These are phyloP conservation scores for Tetranychus truncatus DNA, from an alignment of 2,888 invertebrate genomes.

Conservation along the genomic window DNA sequence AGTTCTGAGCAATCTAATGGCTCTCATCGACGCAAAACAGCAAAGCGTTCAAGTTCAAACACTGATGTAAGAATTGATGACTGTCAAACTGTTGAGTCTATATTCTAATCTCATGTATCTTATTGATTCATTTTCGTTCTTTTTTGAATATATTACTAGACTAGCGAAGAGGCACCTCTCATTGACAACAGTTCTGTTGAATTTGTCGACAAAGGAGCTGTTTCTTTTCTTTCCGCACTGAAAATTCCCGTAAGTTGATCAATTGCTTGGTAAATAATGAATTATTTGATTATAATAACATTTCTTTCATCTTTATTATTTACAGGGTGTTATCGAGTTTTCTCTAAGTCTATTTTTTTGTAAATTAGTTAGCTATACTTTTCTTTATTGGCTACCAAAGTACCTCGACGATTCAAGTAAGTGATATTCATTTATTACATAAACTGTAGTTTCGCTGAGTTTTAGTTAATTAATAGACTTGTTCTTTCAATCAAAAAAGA, in stretches of 20 bases:
- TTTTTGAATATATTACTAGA: not conserved
- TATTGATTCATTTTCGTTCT: not conserved
- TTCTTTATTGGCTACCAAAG: constrained; percentile 82
- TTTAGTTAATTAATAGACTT: not conserved
- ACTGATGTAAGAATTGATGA: not conserved
- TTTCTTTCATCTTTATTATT: constrained; percentile 21
- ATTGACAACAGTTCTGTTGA: constrained; percentile 24
- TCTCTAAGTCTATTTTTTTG: constrained; percentile 83
- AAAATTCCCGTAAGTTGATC: constrained; percentile 47
- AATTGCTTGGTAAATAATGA: constrained; percentile 25
- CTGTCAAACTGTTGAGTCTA: not conserved
- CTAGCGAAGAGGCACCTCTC: constrained; percentile 29
- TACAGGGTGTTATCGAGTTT: constrained; percentile 70
- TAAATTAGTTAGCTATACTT: constrained; percentile 88
- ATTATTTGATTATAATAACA: not conserved
- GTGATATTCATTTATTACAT: constrained; percentile 30
- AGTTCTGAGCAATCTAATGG: not conserved
- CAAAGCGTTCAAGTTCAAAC: constrained; percentile 5
- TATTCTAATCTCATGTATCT: not conserved
- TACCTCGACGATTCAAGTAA: constrained; percentile 69
- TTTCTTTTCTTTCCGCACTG: constrained; percentile 57
- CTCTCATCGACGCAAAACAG: constrained; percentile 7
- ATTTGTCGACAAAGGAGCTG: constrained; percentile 37
- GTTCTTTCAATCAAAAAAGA: not conserved
- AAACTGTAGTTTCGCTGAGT: not conserved